Evolutionary conservation across 2,888 invertebrate genomes (phyloP), one percentile per base, ranked within the genome.

Genomic region (Camponotus fellah): DNA sequence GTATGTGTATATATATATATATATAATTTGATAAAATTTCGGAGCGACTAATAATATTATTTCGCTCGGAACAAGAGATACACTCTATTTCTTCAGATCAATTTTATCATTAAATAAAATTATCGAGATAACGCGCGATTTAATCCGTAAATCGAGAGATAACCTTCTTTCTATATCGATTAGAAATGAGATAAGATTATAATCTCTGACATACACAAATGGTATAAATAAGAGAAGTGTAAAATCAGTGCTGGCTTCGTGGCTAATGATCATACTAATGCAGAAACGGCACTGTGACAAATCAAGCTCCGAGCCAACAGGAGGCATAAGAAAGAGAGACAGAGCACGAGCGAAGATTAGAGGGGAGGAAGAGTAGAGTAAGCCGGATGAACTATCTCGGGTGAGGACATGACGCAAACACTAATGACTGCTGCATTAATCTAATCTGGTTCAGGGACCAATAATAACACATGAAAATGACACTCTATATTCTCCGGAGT

Each of bases 381-480:
- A 79, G 62, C 84, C 26, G 83, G 77, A 85, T 74, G 81, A 80
- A 72, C 62, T 60, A 69, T 81, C 76, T 83, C 74, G 85, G 32
- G 32, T 80, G 86, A 85, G 84, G 84, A 88, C 85, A 85, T 80
- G 87, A 86, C 69, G 79, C 89, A 87, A 86, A 87, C 87, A 87
- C 87, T 91, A 92, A 91, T 90, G 89, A 90, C 88, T 88, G 82
- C 83, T 86, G 87, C 88, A 88, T 91, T 91, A 89, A 92, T 92
- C 90, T 91, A 92, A 92, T 92, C 92, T 89, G 76, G 69, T 79
- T 75, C 75, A 77, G 74, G 66, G 82, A 72, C 86, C 88, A 89
- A 91, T 89, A 89, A 89, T 89, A 87, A 91, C 86, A 82, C 86
- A 84, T 80, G 84, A 87, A 91, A 90, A 90, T 87, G 85, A 84